Conservation (phyloP, 2,797 vertebrate species). For the Enteromius thamalakanensis region DNA sequence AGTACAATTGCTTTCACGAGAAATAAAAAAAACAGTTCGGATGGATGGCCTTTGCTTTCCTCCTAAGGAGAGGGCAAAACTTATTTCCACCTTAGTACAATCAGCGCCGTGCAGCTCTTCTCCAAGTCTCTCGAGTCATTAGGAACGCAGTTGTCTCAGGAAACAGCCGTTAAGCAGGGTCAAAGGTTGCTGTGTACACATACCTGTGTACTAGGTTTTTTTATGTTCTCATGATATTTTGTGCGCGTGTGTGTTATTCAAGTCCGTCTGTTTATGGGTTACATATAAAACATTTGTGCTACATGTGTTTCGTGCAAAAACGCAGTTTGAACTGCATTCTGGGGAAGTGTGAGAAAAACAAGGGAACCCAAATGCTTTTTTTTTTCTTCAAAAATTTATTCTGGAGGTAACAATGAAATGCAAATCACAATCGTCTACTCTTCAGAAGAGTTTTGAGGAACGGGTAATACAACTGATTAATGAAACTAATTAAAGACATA, state of each 20-base stretch:
- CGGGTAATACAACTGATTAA: constrained; percentile 18
- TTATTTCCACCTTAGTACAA: constrained; percentile 79
- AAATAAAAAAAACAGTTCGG: constrained; percentile 22
- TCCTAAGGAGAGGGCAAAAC: constrained; percentile 75
- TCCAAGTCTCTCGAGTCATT: constrained; percentile 67
- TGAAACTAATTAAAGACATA: constrained; percentile 28
- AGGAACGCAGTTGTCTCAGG: constrained; percentile 75
- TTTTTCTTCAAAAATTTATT: constrained; percentile 39
- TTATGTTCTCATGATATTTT: constrained; percentile 30
- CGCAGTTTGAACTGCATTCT: background rate
- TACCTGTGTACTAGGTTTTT: constrained; percentile 36
- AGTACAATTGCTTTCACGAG: constrained; percentile 7
- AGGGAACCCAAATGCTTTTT: background rate
- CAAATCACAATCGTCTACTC: constrained; percentile 17
- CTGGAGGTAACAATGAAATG: constrained; percentile 21
- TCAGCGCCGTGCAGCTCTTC: constrained; percentile 74
- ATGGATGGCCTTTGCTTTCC: constrained; percentile 59
- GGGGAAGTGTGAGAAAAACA: background rate
- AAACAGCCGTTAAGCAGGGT: constrained; percentile 72
- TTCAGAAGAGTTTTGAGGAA: constrained; percentile 10
- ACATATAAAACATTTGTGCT: background rate
- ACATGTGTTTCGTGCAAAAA: background rate
- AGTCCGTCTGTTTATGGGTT: constrained; percentile 21
- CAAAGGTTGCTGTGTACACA: constrained; percentile 75
- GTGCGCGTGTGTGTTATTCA: background rate